Percentiles rank a stretch among this genome's conserved stretches.
Conservation (phyloP, 1,140 invertebrate species). For the Rhopalosiphum maidis region DNA sequence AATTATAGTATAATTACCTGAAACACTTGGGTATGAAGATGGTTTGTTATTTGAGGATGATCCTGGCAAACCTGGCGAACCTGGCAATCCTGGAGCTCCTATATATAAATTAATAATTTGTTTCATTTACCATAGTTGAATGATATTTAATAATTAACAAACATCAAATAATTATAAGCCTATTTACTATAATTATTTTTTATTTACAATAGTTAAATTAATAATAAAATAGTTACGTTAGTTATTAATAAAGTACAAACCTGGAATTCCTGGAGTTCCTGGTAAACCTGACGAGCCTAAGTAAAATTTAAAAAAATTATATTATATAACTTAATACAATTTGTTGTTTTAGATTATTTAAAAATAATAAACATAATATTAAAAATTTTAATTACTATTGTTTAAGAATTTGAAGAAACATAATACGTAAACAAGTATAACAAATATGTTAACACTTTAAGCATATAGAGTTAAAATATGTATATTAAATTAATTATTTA, state of each 20-base stretch:
- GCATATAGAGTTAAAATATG: neutral
- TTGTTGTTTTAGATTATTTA: neutral
- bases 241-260: slow-evolving; percentile 18
- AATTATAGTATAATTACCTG: neutral
- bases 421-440: neutral
- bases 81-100: slow-evolving; percentile 60
- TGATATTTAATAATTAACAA: neutral
- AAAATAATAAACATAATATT: neutral
- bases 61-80: slow-evolving; percentile 56
- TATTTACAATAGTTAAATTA: no score
- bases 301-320: neutral
- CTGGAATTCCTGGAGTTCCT: slow-evolving; percentile 61
- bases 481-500: neutral
- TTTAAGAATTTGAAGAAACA: neutral
- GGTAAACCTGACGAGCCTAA: slow-evolving; percentile 60
- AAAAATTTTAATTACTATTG: neutral
- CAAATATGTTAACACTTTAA: neutral
- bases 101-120: neutral
- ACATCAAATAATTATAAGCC: neutral
- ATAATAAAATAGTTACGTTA: neutral
- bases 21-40: slow-evolving; percentile 34
- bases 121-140: neutral
- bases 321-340: neutral
- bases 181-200: neutral
- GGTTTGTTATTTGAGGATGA: slow-evolving; percentile 59